Percentiles rank a stretch among this genome's conserved stretches.
These are phyloP conservation scores for Poecile montanus DNA, from an alignment of 2,797 vertebrate species.

Conservation along the genomic window DNA sequence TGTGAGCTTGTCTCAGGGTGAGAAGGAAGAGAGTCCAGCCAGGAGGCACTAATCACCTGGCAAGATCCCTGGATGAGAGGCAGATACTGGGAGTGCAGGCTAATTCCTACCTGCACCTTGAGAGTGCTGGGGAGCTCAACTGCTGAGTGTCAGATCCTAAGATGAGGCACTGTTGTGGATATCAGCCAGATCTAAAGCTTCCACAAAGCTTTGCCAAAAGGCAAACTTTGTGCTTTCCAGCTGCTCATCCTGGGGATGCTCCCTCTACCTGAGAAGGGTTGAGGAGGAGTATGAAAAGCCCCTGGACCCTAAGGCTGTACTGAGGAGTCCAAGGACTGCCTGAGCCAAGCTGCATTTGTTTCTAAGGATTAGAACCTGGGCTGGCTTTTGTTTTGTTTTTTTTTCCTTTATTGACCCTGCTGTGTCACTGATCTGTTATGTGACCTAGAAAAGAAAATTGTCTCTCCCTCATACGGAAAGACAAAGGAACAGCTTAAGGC, in stretches of 20 bases:
- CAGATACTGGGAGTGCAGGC: background rate
- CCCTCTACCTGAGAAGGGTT: background rate
- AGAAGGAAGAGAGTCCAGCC: background rate
- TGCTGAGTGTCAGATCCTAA: background rate
- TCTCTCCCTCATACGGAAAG: background rate
- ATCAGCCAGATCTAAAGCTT: background rate
- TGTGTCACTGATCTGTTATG: background rate
- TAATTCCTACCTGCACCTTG: fast-evolving
- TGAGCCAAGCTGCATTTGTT: background rate
- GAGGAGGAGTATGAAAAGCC: background rate
- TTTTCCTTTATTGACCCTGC: background rate
- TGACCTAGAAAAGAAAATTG: conserved; percentile 55
- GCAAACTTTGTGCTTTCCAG: background rate
- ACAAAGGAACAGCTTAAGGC: conserved; percentile 42
- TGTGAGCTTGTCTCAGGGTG: background rate
- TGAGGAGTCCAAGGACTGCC: background rate
- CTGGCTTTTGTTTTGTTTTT: background rate
- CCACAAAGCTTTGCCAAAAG: background rate
- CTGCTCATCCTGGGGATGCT: background rate
- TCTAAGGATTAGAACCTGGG: background rate
- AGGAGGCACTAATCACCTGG: background rate
- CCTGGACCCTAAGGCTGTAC: background rate
- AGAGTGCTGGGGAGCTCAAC: background rate
- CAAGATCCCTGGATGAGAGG: background rate
- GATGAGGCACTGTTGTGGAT: background rate